Evolutionary conservation across 2,113 vertebrate genomes (phyloP).

Genomic region (Penelope pileata): DNA sequence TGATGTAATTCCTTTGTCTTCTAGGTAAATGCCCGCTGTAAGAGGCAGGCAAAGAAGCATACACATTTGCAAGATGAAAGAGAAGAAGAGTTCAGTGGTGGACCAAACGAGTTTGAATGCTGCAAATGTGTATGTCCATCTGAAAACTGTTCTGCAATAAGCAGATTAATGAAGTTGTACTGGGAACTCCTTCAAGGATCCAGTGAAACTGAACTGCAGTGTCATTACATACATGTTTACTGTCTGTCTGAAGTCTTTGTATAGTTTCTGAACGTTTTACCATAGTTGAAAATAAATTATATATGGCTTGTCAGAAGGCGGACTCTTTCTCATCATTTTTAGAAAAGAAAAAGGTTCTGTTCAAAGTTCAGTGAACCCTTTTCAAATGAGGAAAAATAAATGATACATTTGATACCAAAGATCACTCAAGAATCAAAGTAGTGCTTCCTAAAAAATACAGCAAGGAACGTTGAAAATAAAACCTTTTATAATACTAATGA

Average conservation of each 20-base stretch:
- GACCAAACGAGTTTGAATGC: conserved; percentile 29
- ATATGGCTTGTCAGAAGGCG: conserved; percentile 67
- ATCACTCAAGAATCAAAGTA: neutral
- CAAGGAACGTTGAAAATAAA: too few relatives aligned
- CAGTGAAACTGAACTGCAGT: conserved; percentile 84
- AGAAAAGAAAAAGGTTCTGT: neutral
- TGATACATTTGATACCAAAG: neutral
- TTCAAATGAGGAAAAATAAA: neutral
- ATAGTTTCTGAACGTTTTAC: conserved; percentile 74
- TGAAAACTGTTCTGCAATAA: conserved; percentile 81
- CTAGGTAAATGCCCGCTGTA: conserved; percentile 92
- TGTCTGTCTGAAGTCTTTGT: conserved; percentile 74
- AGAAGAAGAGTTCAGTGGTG: neutral
- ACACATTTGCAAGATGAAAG: conserved; percentile 51
- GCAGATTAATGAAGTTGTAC: conserved; percentile 87
- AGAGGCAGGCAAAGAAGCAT: conserved; percentile 82
- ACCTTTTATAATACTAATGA: neutral
- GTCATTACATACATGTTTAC: conserved; percentile 73
- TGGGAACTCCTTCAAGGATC: conserved; percentile 93
- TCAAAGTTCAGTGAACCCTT: neutral
- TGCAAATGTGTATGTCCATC: conserved; percentile 64
- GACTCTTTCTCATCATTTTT: conserved; percentile 43
- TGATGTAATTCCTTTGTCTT: neutral
- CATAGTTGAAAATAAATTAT: conserved; percentile 71
- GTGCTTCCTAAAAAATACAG: neutral